Evolutionary conservation across 2,888 invertebrate species (phyloP), one percentile per base, ranked within the genome.

Genomic region (Formica aserva): DNA sequence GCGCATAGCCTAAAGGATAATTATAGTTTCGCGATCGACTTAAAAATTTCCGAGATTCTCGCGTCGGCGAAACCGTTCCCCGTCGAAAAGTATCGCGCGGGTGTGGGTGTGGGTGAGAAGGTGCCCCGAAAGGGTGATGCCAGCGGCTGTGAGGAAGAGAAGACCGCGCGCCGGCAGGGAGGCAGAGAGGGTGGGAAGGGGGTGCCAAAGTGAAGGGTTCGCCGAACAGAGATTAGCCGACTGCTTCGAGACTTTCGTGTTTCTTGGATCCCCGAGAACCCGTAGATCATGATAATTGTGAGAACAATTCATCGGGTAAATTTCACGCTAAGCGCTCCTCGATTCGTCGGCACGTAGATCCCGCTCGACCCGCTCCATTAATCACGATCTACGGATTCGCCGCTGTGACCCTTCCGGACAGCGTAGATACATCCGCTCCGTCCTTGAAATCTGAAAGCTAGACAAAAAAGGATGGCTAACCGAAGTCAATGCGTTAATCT

Each of bases 261-360:
- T 94, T 93, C 92, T 93, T 87, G 91, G 91, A 92, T 92, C 93
- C 92, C 88, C 92, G 91, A 52, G 52, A 92, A 92, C 85, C 94
- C 92, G 93, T 94, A 94, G 94, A 94, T 94, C 94, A 94, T 92
- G 94, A 94, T 94, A 94, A 94, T 94, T 94, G 94, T 94, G 94
- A 94, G 94, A 94, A 94, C 94, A 94, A 94, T 94, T 92, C 94
- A 91, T 92, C 92, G 90, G 92, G 91, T 86, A 92, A 92, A 94
- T 93, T 94, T 93, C 92, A 92, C 93, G 93, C 92, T 93, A 90
- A 90, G 89, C 91, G 89, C 86, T 87, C 87, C 88, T 77, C 78
- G 78, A 90, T 87, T 87, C 87, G 84, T 84, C 66, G 85, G 85
- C 87, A 85, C 75, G 82, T 74, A 87, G 87, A 78, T 83, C 81